phyloP scores from a whole-genome alignment of 2,113 vertebrate species.

The Cyanoderma ruficeps region DNA sequence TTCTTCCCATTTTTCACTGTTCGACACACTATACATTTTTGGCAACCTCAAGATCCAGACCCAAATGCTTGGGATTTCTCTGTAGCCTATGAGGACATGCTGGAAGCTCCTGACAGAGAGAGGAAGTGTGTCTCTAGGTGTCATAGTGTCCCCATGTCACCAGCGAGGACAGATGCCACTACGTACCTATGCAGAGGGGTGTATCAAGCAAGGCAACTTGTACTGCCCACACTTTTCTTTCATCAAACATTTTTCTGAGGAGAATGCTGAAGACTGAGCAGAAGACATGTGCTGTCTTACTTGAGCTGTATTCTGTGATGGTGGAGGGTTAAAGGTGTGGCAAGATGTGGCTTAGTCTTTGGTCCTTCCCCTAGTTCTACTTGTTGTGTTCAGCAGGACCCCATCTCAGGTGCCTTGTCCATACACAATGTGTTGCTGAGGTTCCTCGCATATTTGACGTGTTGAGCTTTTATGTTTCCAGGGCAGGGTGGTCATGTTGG shows the following conservation, averaged over 20 bases:
- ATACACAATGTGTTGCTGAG: fast-evolving
- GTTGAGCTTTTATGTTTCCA: not conserved
- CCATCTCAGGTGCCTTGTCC: fast-evolving
- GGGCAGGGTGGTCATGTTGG: fast-evolving
- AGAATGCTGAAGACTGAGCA: not conserved
- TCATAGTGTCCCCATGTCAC: not conserved
- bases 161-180: not conserved
- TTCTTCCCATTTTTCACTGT: not conserved
- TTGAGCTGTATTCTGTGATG: not conserved
- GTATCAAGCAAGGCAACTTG: not conserved
- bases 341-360: not conserved
- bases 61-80: not conserved
- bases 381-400: not conserved
- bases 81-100: not conserved
- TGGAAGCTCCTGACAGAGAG: not conserved
- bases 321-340: not conserved
- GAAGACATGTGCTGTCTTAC: not conserved
- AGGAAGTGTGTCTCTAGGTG: not conserved
- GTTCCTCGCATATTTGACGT: not conserved
- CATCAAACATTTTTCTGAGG: not conserved
- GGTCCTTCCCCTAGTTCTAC: fast-evolving
- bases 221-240: not conserved
- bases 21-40: not conserved
- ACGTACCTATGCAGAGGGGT: fast-evolving
- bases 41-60: not conserved